Conservation (phyloP, 2,888 invertebrate species). For the Zygaena filipendulae region DNA sequence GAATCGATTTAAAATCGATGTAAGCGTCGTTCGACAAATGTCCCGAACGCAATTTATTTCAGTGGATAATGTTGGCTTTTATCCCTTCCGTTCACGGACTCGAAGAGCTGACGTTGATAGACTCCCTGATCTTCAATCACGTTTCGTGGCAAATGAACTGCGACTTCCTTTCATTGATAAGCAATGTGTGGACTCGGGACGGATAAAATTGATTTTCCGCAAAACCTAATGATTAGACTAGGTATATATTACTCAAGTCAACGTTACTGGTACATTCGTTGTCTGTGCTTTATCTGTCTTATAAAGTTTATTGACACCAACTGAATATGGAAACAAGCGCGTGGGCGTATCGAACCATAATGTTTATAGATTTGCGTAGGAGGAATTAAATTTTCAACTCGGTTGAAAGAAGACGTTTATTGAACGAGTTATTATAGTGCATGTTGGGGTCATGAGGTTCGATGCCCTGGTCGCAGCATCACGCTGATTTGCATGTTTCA, state of each 20-base stretch:
- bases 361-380: slow-evolving; percentile 2
- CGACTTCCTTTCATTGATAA: too few species aligned
- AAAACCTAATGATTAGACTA: too few species aligned
- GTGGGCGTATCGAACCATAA: neutral
- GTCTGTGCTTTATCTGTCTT: too few species aligned
- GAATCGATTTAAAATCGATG: too few species aligned
- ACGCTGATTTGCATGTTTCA: slow-evolving; percentile 49
- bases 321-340: too few species aligned
- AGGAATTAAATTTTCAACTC: slow-evolving; percentile 3
- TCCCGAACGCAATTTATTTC: slow-evolving; percentile 32
- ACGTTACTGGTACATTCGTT: too few species aligned
- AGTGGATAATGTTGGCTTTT: slow-evolving; percentile 24
- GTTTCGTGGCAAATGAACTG: too few species aligned
- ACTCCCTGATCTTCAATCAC: slow-evolving; percentile 26
- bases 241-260: too few species aligned
- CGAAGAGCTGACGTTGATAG: slow-evolving; percentile 21
- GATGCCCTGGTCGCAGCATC: slow-evolving; percentile 34
- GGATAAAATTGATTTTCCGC: too few species aligned
- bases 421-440: slow-evolving; percentile 16
- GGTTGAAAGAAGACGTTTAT: too few species aligned
- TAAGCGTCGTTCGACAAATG: slow-evolving; percentile 29
- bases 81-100: slow-evolving; percentile 17
- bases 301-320: too few species aligned
- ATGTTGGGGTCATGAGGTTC: slow-evolving; percentile 33
- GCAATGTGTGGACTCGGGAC: too few species aligned